Evolutionary conservation across 35 echinoderm and acorn worm genomes (phyloP).

Genomic region (Amphiura filiformis): DNA sequence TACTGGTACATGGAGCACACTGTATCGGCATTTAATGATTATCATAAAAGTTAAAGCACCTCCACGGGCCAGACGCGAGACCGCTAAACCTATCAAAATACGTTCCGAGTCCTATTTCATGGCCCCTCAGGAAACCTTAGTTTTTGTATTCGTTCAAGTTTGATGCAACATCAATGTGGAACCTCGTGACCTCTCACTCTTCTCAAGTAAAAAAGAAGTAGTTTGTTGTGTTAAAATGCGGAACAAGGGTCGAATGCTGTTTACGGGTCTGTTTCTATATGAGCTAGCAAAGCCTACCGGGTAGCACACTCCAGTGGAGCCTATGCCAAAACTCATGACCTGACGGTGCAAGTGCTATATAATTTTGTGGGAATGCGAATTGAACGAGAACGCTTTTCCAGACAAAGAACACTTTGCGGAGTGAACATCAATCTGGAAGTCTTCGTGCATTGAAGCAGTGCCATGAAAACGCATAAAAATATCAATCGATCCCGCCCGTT

Average conservation of each 20-base stretch:
- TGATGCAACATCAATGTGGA: neutral
- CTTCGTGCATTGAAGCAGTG: too few species aligned
- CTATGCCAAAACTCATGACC: neutral
- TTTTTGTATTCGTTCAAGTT: neutral
- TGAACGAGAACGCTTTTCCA: too few species aligned
- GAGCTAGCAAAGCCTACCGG: too few species aligned
- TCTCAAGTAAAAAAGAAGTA: neutral
- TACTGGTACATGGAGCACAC: too few species aligned
- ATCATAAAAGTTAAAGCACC: neutral
- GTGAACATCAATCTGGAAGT: too few species aligned
- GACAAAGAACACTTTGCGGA: too few species aligned
- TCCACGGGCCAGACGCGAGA: neutral
- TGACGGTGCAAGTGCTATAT: neutral
- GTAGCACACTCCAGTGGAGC: neutral
- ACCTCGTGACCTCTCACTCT: too few species aligned
- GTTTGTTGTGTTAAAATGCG: neutral
- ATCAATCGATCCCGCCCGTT: too few species aligned
- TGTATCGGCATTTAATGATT: conserved; percentile 1
- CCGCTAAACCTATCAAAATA: conserved; percentile 11
- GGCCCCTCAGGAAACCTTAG: neutral
- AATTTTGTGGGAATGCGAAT: neutral
- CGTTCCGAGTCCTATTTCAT: neutral
- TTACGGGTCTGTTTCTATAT: neutral
- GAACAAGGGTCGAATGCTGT: neutral
- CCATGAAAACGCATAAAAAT: too few species aligned